Evolutionary conservation across 2,113 vertebrate genomes (phyloP).

Genomic region (Gavialis gangeticus): DNA sequence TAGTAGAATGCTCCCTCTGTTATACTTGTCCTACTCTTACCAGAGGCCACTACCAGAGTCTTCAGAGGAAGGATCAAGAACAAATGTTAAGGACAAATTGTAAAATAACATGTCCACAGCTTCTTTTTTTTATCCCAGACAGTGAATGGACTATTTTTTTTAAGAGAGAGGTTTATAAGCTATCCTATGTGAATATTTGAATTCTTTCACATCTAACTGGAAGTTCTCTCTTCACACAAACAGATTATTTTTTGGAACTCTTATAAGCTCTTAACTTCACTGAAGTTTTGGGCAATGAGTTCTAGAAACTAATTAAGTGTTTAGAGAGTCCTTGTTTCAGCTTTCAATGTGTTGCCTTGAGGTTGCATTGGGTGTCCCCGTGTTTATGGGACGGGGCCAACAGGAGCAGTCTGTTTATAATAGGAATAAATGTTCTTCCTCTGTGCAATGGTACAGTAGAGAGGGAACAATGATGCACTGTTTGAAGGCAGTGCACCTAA

Average conservation of each 20-base stretch:
- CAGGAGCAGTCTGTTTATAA: neutral
- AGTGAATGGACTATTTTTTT: neutral
- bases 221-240: conserved; percentile 26
- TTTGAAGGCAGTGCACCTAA: neutral
- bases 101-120: too few species aligned
- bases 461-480: neutral
- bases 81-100: neutral
- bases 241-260: conserved; percentile 6
- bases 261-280: conserved; percentile 34
- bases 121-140: neutral
- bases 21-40: neutral
- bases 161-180: neutral
- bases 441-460: neutral
- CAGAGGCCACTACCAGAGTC: neutral
- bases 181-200: neutral
- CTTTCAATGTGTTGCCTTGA: neutral
- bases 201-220: conserved; percentile 19
- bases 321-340: neutral
- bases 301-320: conserved; percentile 31
- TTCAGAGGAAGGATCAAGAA: neutral
- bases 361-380: neutral
- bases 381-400: conserved; percentile 1
- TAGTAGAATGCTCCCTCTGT: neutral
- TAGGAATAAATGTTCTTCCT: neutral
- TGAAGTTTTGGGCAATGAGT: conserved; percentile 16